Percentiles rank a stretch among this genome's conserved stretches.
phyloP scores from a whole-genome alignment of 1,140 invertebrate genomes.

The Theocolax elegans region DNA sequence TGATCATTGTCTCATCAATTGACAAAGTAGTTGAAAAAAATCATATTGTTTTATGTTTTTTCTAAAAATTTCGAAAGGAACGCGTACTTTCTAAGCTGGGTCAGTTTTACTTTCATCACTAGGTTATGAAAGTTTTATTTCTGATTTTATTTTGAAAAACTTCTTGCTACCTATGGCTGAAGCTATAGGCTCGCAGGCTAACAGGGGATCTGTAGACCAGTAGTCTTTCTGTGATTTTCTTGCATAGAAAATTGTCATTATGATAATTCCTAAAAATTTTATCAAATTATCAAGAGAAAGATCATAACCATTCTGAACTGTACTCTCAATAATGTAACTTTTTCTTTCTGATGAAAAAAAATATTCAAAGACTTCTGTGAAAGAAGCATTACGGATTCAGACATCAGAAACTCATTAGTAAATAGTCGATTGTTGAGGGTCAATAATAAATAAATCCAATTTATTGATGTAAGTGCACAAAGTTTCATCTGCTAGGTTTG shows the following conservation, averaged over 20 bases:
- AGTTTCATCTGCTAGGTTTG: too few species aligned
- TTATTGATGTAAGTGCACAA: too few species aligned
- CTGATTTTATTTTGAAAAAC: background rate
- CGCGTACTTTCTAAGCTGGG: slow-evolving; percentile 2
- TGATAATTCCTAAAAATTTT: slow-evolving; percentile 13
- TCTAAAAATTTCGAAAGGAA: background rate
- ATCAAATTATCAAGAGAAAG: background rate
- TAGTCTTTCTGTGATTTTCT: background rate
- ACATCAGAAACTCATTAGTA: too few species aligned
- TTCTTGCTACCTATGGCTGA: background rate
- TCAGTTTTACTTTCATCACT: background rate
- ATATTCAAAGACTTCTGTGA: too few species aligned
- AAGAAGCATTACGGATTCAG: too few species aligned
- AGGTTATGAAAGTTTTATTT: background rate
- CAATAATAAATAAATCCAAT: too few species aligned
- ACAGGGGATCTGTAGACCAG: background rate
- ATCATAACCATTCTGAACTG: background rate
- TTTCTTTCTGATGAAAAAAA: too few species aligned
- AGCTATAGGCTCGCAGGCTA: background rate
- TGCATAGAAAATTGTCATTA: slow-evolving; percentile 2
- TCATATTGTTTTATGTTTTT: background rate
- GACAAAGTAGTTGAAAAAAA: background rate
- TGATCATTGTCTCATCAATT: background rate
- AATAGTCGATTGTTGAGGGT: too few species aligned
- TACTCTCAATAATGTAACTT: too few species aligned